Conservation (phyloP, 2,888 invertebrate genomes). For the Ceramica pisi region DNA sequence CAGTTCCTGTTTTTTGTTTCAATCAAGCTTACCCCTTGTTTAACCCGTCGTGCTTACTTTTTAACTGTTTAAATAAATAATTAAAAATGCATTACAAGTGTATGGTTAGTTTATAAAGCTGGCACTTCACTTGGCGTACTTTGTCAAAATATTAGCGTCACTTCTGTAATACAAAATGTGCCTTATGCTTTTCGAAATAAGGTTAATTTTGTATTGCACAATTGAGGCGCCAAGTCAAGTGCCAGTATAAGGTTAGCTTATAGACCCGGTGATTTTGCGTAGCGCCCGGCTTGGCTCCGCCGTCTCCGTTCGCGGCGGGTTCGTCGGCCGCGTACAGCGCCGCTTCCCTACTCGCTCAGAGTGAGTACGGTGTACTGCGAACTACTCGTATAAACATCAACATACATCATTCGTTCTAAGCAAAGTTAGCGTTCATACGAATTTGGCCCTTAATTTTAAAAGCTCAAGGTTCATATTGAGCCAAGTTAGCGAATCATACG, state of each 20-base stretch:
- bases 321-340: conserved; percentile 92
- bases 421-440: background rate
- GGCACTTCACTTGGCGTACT: too few species aligned
- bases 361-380: conserved; percentile 91
- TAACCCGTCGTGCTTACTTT: background rate
- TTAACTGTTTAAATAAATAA: background rate
- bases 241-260: conserved; percentile 24
- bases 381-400: background rate
- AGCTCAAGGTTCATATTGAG: background rate
- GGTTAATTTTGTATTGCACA: too few species aligned
- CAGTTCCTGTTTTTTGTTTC: too few species aligned
- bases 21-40: background rate
- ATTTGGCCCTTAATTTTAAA: background rate
- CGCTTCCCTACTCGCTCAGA: conserved; percentile 96
- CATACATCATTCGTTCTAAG: background rate
- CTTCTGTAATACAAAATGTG: too few species aligned
- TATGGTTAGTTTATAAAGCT: too few species aligned
- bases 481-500: background rate
- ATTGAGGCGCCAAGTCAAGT: too few species aligned
- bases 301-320: conserved; percentile 83
- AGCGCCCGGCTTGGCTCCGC: conserved; percentile 71
- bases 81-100: background rate
- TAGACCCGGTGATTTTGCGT: conserved; percentile 60
- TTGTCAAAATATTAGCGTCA: too few species aligned
- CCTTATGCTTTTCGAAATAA: too few species aligned